phyloP scores from a whole-genome alignment of 2,797 vertebrate species.

The Staurois parvus region DNA sequence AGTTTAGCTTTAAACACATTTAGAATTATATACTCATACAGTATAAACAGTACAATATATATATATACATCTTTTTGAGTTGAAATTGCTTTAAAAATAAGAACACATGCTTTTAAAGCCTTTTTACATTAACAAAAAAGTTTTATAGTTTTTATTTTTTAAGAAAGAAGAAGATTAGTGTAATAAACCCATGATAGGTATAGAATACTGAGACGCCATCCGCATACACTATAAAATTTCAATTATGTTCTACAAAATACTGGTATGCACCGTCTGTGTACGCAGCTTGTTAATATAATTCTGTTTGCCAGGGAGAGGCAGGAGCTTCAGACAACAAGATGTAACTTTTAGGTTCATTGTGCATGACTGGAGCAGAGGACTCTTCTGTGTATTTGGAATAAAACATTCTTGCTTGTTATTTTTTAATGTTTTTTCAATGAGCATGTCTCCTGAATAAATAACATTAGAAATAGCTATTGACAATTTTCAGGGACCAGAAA shows the following conservation, averaged over 20 bases:
- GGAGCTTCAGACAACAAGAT: conserved; percentile 3
- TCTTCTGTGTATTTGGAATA: conserved; percentile 27
- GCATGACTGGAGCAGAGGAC: conserved; percentile 27
- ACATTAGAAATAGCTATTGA: conserved; percentile 32
- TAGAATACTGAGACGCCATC: neutral
- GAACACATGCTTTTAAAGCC: too few relatives aligned
- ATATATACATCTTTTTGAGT: too few relatives aligned
- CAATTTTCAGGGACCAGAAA: conserved; percentile 17
- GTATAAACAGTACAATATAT: too few relatives aligned
- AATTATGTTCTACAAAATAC: conserved; percentile 2
- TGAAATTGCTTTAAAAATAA: too few relatives aligned
- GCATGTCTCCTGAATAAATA: conserved; percentile 31
- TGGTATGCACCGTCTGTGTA: neutral
- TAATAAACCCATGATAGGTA: conserved; percentile 10
- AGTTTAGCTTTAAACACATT: too few relatives aligned
- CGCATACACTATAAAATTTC: conserved; percentile 8
- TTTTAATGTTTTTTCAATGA: conserved; percentile 41
- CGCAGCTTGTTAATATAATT: neutral
- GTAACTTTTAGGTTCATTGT: conserved; percentile 32
- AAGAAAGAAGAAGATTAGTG: conserved; percentile 5
- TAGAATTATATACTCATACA: too few relatives aligned
- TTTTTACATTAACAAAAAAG: neutral
- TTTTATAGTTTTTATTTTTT: neutral
- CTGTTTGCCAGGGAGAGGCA: neutral
- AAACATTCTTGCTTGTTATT: neutral